Evolutionary conservation across 2,888 invertebrate genomes (phyloP), one percentile per base, ranked within the genome.

Genomic region (Protodeltote pygarga): DNA sequence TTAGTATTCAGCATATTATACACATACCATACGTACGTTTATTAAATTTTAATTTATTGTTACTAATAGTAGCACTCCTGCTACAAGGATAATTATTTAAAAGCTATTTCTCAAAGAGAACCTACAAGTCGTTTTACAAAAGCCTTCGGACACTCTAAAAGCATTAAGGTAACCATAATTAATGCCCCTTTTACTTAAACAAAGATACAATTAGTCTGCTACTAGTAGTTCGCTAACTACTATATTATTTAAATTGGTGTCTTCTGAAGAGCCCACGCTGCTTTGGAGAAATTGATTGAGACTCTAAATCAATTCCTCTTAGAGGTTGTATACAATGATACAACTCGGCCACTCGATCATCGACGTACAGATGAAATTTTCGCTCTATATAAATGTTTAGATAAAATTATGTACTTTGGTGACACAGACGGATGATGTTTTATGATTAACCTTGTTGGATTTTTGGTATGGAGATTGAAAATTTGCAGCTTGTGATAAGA

Each of bases 271-370:
- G 31, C 5, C 6, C 8, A 10, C 15, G 3, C 15, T 19, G n/a
- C n/a, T n/a, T n/a, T n/a, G 13, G 8, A 38, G 14, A 41, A 37
- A 27, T 47, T 52, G 28, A 53, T 60, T 52, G 29, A 40, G 33
- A 17, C 21, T 3, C 17, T 28, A n/a, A 27, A 21, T 25, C 24
- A 24, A 20, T 24, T n/a, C n/a, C n/a, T n/a, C n/a, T n/a, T n/a
- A n/a, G n/a, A n/a, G n/a, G n/a, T n/a, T n/a, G n/a, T n/a, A n/a
- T n/a, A n/a, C n/a, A n/a, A n/a, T n/a, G n/a, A 20, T 14, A 8
- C 11, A 31, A 34, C 8, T 21, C 32, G 39, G 8, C 57, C 39
- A 55, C 57, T 60, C 62, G 28, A 60, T 60, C 64, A 65, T 20
- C 29, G 5, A 21, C 9, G 9, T 14, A 29, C 5, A 38, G 53